A percentile compares a stretch with the other conserved stretches of the same genome.
Conservation (phyloP, 2,113 vertebrate species). For the Boulengeromyrus knoepffleri region DNA sequence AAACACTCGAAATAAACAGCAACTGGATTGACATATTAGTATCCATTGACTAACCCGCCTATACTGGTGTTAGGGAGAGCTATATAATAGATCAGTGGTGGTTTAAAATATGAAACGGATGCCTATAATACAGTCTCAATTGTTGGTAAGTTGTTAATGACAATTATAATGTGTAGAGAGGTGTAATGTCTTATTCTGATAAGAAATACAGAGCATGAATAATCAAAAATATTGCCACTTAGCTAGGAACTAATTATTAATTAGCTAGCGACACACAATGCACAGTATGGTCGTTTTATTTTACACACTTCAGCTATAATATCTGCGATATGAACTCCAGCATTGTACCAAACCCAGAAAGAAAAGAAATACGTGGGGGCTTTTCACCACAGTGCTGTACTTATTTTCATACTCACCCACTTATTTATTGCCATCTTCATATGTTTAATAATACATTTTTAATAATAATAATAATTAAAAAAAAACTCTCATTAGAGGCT, state of each 20-base stretch:
- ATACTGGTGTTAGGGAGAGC: conserved; percentile 55
- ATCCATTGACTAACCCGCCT: conserved; percentile 88
- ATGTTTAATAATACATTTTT: not conserved
- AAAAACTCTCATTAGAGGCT: too few species aligned
- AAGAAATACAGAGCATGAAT: not conserved
- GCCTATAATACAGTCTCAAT: not conserved
- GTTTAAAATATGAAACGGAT: not conserved
- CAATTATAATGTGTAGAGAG: not conserved
- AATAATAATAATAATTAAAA: too few species aligned
- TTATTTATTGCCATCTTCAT: not conserved
- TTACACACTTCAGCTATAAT: not conserved
- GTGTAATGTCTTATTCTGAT: not conserved
- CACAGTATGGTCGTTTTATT: not conserved
- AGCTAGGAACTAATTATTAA: not conserved
- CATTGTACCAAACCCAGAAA: not conserved
- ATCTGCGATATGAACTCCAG: not conserved
- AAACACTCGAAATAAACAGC: conserved; percentile 53
- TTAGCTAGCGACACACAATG: not conserved
- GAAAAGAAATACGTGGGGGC: not conserved
- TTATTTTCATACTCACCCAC: not conserved
- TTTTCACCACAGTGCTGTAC: not conserved
- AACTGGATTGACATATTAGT: conserved; percentile 86
- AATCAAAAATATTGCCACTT: not conserved
- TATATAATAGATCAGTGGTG: not conserved
- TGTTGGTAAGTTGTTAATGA: not conserved